A percentile compares a stretch with the other conserved stretches of the same genome.
Evolutionary conservation across 2,888 invertebrate genomes (phyloP).

Genomic region (Eristalis tenax): DNA sequence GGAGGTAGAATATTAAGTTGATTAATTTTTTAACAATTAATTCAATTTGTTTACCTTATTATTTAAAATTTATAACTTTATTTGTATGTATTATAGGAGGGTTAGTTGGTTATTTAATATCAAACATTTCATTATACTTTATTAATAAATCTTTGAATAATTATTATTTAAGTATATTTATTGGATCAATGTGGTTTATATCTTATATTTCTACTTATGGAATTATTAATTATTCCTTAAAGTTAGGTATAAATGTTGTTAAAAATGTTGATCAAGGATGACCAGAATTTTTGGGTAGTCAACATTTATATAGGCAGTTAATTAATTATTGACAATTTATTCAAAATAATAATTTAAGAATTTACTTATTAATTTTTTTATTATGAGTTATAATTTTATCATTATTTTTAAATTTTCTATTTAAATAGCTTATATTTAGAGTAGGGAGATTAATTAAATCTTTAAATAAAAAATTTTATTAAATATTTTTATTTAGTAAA

Average conservation of each 20-base stretch:
- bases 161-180: slow-evolving; percentile 80
- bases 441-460: too few species aligned
- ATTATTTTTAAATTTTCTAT: slow-evolving; percentile 73
- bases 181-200: slow-evolving; percentile 83
- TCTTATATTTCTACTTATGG: slow-evolving; percentile 82
- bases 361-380: slow-evolving; percentile 82
- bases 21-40: slow-evolving; percentile 82
- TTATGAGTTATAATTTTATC: slow-evolving; percentile 78
- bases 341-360: slow-evolving; percentile 82
- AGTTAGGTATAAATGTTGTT: slow-evolving; percentile 79
- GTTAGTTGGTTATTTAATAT: slow-evolving; percentile 81
- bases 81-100: slow-evolving; percentile 82
- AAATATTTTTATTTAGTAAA: too few species aligned
- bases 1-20: slow-evolving; percentile 83
- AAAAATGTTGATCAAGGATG: slow-evolving; percentile 83
- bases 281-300: slow-evolving; percentile 82
- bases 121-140: slow-evolving; percentile 81
- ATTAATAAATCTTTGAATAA: slow-evolving; percentile 80
- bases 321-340: slow-evolving; percentile 81
- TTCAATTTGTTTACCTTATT: slow-evolving; percentile 83
- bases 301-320: slow-evolving; percentile 80
- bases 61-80: slow-evolving; percentile 83
- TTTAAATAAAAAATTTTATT: too few species aligned
- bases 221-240: slow-evolving; percentile 82
- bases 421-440: too few species aligned